Conservation (phyloP, 1,140 invertebrate genomes). For the Diorhabda carinulata region DNA sequence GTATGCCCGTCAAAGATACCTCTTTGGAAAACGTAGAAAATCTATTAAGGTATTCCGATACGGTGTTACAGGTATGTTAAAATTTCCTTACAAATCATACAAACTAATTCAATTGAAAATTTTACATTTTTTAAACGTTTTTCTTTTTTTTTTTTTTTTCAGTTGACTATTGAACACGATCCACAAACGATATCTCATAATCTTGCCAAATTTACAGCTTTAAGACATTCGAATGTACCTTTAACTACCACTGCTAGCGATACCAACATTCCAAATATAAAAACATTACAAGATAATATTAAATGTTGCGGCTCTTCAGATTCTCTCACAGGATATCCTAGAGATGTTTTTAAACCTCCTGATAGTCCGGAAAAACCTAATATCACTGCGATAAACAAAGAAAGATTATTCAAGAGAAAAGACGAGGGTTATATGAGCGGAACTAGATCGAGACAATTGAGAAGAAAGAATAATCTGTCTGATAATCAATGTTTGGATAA, state of each 20-base stretch:
- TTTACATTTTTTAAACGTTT: background rate
- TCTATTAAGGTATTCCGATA: constrained; percentile 67
- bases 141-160: constrained; percentile 22
- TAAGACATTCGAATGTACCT: constrained; percentile 43
- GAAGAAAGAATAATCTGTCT: constrained; percentile 45
- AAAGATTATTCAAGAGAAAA: constrained; percentile 64
- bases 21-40: constrained; percentile 74
- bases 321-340: constrained; percentile 25
- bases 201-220: constrained; percentile 34
- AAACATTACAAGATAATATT: constrained; percentile 28
- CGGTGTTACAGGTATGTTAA: constrained; percentile 63
- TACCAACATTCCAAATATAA: constrained; percentile 44
- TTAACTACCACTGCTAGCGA: constrained; percentile 44
- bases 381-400: constrained; percentile 48
- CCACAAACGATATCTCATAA: constrained; percentile 63
- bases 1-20: constrained; percentile 76
- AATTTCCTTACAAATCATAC: too few relatives aligned
- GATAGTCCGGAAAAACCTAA: background rate
- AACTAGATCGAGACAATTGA: constrained; percentile 49
- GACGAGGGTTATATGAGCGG: constrained; percentile 55
- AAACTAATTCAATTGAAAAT: background rate
- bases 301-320: constrained; percentile 33
- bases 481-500: constrained; percentile 55
- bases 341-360: background rate
- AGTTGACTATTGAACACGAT: constrained; percentile 86